phyloP scores from a whole-genome alignment of 1,140 invertebrate species.

The Gonatopus flavifemur region DNA sequence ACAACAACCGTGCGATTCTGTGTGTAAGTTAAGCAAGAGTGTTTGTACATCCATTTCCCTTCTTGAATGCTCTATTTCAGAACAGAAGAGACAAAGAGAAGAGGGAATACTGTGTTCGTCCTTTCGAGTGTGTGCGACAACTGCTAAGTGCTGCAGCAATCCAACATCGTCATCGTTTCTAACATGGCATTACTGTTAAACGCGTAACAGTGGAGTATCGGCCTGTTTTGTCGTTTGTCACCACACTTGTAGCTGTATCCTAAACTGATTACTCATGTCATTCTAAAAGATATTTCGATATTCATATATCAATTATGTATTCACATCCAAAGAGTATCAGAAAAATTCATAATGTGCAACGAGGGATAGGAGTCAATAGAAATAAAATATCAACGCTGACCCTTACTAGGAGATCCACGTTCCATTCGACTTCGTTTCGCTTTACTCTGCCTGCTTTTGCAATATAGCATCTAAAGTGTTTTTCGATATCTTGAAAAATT shows the following conservation, averaged over 20 bases:
- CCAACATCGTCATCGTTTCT: slow-evolving; percentile 44
- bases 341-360: slow-evolving; percentile 13
- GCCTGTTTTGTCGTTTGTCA: not conserved
- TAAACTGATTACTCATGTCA: slow-evolving; percentile 39
- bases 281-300: slow-evolving; percentile 13
- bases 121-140: slow-evolving; percentile 41
- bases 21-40: slow-evolving; percentile 25
- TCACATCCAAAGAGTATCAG: slow-evolving; percentile 31
- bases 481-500: slow-evolving; percentile 43
- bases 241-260: not conserved
- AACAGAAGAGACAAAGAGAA: too few relatives aligned
- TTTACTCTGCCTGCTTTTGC: slow-evolving; percentile 20
- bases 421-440: not conserved
- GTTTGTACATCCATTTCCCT: slow-evolving; percentile 28
- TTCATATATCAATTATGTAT: slow-evolving; percentile 45
- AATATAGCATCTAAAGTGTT: slow-evolving; percentile 40
- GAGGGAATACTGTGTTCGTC: too few relatives aligned
- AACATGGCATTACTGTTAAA: slow-evolving; percentile 47
- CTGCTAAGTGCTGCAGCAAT: slow-evolving; percentile 47
- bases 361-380: slow-evolving; percentile 31
- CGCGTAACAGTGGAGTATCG: slow-evolving; percentile 19
- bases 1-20: slow-evolving; percentile 8
- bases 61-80: too few relatives aligned
- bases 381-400: slow-evolving; percentile 41
- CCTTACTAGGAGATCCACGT: too few relatives aligned